A percentile compares a stretch with the other conserved stretches of the same genome.
phyloP scores from a whole-genome alignment of 2,113 vertebrate genomes.

The Echinops telfairi region DNA sequence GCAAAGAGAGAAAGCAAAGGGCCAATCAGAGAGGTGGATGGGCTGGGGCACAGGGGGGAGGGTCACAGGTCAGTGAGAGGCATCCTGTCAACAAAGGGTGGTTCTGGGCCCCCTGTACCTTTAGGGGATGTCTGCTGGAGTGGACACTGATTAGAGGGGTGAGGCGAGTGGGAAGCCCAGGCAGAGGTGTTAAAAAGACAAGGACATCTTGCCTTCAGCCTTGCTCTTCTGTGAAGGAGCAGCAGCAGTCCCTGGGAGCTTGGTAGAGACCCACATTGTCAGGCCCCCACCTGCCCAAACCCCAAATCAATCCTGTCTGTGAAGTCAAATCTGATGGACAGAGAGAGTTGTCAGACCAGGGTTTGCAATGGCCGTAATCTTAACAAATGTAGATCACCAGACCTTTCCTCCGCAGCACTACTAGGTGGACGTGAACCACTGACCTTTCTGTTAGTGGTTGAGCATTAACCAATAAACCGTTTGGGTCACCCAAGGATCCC shows the following conservation, averaged over 20 bases:
- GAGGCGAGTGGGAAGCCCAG: not conserved
- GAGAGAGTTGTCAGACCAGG: not conserved
- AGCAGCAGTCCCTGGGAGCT: not conserved
- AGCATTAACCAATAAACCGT: not conserved
- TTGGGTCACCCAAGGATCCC: not conserved
- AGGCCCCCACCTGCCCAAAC: not conserved
- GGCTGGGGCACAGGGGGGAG: not conserved
- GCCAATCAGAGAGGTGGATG: constrained; percentile 14
- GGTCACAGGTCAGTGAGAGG: not conserved
- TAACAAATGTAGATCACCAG: not conserved
- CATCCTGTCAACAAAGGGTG: not conserved
- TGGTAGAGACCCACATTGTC: not conserved
- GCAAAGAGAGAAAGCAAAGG: not conserved
- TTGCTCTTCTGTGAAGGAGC: not conserved
- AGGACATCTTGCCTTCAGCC: not conserved
- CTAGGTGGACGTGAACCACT: not conserved
- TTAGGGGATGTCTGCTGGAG: not conserved
- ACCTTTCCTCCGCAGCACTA: not conserved
- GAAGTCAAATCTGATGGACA: not conserved
- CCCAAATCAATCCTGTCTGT: not conserved
- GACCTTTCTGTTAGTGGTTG: not conserved
- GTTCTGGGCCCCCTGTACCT: not conserved
- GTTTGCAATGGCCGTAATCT: not conserved
- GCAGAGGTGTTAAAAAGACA: not conserved
- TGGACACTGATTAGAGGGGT: not conserved